These are phyloP conservation scores for Lepidurus arcticus DNA, from an alignment of 1,140 invertebrate genomes.

Conservation along the genomic window DNA sequence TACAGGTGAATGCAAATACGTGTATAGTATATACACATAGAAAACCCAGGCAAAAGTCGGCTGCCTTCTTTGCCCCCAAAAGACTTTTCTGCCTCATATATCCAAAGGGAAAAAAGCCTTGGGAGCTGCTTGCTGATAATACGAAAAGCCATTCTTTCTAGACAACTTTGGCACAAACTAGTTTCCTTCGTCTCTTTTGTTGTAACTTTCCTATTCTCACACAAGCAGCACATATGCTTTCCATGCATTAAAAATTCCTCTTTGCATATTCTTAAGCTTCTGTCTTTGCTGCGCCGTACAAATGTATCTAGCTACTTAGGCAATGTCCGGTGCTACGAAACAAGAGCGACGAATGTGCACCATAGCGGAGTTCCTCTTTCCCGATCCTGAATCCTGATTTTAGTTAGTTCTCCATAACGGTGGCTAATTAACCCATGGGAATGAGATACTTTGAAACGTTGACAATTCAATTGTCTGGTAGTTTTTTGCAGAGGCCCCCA, in stretches of 20 bases:
- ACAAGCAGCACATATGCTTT: background rate
- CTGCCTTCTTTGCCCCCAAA: background rate
- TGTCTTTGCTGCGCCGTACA: background rate
- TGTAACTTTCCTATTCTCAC: constrained; percentile 15
- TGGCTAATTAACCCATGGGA: background rate
- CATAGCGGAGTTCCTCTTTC: background rate
- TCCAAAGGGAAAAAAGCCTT: background rate
- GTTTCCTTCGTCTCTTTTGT: background rate
- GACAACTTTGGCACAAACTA: constrained; percentile 21
- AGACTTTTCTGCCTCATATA: constrained; percentile 2
- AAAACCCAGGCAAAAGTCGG: constrained; percentile 6
- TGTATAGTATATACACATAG: background rate
- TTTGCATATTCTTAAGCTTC: background rate
- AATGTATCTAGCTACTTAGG: constrained; percentile 1
- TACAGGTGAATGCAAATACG: background rate
- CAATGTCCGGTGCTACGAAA: constrained; percentile 10
- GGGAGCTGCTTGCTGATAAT: constrained; percentile 2
- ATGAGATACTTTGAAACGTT: background rate
- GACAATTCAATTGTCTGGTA: too few species aligned
- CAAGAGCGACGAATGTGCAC: background rate
- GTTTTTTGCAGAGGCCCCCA: too few species aligned
- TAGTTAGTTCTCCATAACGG: background rate
- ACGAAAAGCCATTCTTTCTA: constrained; percentile 19
- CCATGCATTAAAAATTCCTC: background rate
- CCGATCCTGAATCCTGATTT: background rate